These are phyloP conservation scores for Keiferia lycopersicella DNA, from an alignment of 2,888 invertebrate genomes.

Conservation along the genomic window DNA sequence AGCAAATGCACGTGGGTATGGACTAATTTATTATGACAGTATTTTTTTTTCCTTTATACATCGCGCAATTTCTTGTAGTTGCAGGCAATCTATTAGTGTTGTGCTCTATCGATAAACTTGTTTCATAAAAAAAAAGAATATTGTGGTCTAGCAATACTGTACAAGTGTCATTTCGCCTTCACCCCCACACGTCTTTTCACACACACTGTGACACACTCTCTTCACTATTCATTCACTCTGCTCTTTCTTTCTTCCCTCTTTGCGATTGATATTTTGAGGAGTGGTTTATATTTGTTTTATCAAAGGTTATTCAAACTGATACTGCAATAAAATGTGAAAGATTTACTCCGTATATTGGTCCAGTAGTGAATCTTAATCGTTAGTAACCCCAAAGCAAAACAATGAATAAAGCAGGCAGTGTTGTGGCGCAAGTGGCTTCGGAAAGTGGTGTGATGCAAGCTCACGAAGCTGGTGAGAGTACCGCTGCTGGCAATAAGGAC, in stretches of 20 bases:
- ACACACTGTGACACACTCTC: not conserved
- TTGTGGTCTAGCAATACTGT: not conserved
- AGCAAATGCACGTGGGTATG: not conserved
- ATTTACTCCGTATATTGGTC: not conserved
- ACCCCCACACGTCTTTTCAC: not conserved
- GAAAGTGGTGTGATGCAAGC: conserved; percentile 42
- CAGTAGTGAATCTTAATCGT: not conserved
- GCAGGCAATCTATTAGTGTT: not conserved
- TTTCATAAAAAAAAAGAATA: not conserved
- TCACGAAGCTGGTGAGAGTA: not conserved
- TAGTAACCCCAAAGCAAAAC: conserved; percentile 33
- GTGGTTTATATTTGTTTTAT: not conserved
- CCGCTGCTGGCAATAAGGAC: conserved; percentile 52
- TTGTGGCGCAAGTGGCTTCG: conserved; percentile 50
- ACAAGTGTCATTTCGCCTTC: not conserved
- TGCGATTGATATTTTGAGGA: not conserved
- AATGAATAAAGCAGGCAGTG: conserved; percentile 64
- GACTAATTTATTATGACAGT: not conserved
- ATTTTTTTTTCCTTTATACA: not conserved
- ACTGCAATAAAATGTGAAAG: not conserved
- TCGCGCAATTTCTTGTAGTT: not conserved
- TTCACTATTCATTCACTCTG: not conserved
- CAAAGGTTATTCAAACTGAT: not conserved
- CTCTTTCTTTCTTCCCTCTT: not conserved
- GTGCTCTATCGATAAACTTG: no score